phyloP scores from a whole-genome alignment of 2,888 invertebrate genomes.

The Phyto melanocephala region DNA sequence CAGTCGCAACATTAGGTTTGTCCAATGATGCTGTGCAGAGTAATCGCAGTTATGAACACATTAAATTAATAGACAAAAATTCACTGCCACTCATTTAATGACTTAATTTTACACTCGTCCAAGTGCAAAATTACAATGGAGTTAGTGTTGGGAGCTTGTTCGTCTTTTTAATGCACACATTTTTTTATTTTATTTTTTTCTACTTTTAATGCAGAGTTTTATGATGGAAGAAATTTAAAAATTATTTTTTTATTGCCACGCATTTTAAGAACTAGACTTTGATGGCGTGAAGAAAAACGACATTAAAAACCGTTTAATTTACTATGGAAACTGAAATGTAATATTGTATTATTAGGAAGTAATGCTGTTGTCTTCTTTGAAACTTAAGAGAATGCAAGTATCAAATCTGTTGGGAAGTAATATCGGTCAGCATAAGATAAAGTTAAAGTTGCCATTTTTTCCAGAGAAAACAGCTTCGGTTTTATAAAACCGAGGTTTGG shows the following conservation, averaged over 20 bases:
- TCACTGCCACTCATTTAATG: constrained; percentile 74
- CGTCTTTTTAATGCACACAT: constrained; percentile 40
- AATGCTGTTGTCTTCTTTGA: too few relatives aligned
- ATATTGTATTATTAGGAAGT: neutral
- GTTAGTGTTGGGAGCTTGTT: constrained; percentile 31
- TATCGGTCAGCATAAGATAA: too few relatives aligned
- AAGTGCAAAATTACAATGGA: constrained; percentile 78
- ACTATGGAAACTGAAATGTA: neutral
- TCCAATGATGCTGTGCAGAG: constrained; percentile 26
- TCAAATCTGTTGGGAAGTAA: neutral
- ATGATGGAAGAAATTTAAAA: constrained; percentile 8
- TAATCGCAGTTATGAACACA: constrained; percentile 58
- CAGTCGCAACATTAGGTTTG: constrained; percentile 30
- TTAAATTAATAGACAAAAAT: constrained; percentile 65
- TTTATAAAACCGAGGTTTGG: too few relatives aligned
- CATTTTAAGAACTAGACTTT: neutral
- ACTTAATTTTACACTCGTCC: constrained; percentile 78
- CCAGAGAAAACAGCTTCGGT: too few relatives aligned
- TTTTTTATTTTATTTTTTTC: constrained; percentile 29
- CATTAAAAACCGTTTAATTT: neutral
- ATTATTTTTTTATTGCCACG: constrained; percentile 9
- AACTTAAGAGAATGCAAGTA: too few relatives aligned
- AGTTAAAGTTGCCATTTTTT: too few relatives aligned
- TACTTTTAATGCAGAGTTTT: constrained; percentile 23
- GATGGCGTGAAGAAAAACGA: neutral